Conservation (phyloP, 2,113 vertebrate species). For the Gobius niger region DNA sequence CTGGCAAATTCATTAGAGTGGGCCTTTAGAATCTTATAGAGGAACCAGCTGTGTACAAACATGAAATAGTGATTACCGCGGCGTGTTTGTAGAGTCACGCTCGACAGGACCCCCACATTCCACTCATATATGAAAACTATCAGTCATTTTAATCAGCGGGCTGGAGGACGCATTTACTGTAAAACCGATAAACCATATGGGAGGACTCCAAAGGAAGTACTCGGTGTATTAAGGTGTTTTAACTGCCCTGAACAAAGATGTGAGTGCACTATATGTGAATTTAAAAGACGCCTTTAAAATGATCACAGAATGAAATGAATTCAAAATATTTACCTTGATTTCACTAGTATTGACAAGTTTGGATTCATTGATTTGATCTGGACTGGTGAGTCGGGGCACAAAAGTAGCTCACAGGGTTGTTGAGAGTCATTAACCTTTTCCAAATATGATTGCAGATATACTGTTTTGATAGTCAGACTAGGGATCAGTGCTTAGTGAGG, state of each 20-base stretch:
- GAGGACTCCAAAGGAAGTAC: not conserved
- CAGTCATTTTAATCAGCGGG: constrained; percentile 1
- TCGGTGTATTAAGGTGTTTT: not conserved
- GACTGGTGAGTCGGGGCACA: no score
- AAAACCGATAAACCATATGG: constrained; percentile 3
- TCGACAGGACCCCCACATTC: constrained; percentile 34
- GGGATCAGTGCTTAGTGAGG: no score
- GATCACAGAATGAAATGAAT: no score
- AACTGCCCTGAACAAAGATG: not conserved
- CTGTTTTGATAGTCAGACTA: no score
- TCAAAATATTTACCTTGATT: no score
- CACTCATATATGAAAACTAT: constrained; percentile 9
- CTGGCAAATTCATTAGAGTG: constrained; percentile 67
- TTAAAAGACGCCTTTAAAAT: not conserved
- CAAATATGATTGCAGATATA: no score
- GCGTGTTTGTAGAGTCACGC: constrained; percentile 45
- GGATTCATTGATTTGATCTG: no score
- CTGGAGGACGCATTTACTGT: not conserved
- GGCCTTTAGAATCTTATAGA: constrained; percentile 69
- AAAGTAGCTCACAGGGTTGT: no score
- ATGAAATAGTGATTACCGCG: constrained; percentile 73
- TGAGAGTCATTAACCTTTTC: no score
- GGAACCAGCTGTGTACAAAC: constrained; percentile 76
- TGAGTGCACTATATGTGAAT: not conserved
- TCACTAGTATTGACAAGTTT: no score